phyloP scores from a whole-genome alignment of 2,113 vertebrate genomes.

The Bathybates hornii region DNA sequence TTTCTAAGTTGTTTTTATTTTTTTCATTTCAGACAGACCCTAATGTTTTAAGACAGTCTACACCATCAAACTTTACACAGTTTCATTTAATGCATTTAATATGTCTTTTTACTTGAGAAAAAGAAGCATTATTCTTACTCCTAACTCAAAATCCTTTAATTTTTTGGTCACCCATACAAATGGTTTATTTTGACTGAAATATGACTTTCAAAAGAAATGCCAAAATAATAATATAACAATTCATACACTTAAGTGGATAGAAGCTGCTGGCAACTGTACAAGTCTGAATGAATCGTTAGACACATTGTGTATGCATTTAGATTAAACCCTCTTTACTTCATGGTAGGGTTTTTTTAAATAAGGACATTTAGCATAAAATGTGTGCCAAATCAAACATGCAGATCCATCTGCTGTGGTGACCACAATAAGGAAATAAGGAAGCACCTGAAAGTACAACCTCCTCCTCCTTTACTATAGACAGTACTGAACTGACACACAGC shows the following conservation, averaged over 20 bases:
- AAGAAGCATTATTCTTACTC: neutral
- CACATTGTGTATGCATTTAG: neutral
- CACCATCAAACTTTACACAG: neutral
- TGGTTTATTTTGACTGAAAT: neutral
- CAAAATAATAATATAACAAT: neutral
- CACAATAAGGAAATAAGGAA: neutral
- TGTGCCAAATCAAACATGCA: neutral
- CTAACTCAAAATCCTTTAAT: neutral
- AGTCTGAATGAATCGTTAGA: neutral
- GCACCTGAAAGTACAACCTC: neutral
- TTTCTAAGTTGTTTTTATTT: neutral
- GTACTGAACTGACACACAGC: neutral
- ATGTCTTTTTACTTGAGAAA: neutral
- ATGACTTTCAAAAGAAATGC: neutral
- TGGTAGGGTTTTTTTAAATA: neutral
- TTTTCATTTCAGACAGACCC: neutral
- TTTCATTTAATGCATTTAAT: neutral
- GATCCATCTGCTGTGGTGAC: neutral
- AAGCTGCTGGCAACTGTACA: neutral
- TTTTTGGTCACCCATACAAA: neutral
- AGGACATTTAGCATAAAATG: neutral
- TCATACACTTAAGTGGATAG: neutral
- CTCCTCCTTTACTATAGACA: neutral
- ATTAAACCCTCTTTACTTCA: neutral
- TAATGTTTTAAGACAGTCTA: neutral